Base-by-base conservation (phyloP, 2,888 invertebrate genomes). In the Heliconius ethilla region DNA sequence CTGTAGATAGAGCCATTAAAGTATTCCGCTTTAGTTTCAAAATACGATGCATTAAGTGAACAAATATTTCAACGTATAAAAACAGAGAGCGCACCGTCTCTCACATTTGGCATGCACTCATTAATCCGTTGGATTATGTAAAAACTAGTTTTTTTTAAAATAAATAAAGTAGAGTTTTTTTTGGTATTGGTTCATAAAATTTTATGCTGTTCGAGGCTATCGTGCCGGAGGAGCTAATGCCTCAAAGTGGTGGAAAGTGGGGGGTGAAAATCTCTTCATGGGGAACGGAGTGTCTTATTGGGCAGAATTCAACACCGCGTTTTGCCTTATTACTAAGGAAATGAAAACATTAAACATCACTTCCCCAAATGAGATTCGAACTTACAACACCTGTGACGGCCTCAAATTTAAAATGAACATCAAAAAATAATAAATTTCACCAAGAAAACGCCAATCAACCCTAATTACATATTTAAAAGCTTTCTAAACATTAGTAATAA, bases 11-110 rank as follows among this genome's bases (percentile, higher is more conserved):
- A 83, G 81, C 84, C 82, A 83, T 83, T 86, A 86, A 86, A 84
- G 86, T 85, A 86, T 86, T 85, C 85, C 81, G 82, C 80, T 85
- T 85, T 81, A 82, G 84, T 85, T 86, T 85, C 85, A 76, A 76
- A 77, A 73, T 73, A 55, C 75, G 76, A 59, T 72, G 78, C 83
- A 82, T 83, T 81, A 83, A 81, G 84, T 87, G 87, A 88, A 88
- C 87, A 87, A 86, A 85, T 83, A 85, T 83, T 84, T 80, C 84
- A 79, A 79, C 77, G 79, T 75, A 78, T 86, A 77, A 77, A 84
- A 82, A 81, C 84, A 75, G 79, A 25, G 82, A 79, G 84, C 85
- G 86, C 83, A 84, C 85, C 80, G 81, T 84, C 83, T 81, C 82
- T 84, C 82, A 82, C 81, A 59, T 67, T 70, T 27, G 33, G 51